Percentiles rank a stretch among this genome's conserved stretches.
These are phyloP conservation scores for Chironomus riparius DNA, from an alignment of 2,888 invertebrate species.

Conservation along the genomic window DNA sequence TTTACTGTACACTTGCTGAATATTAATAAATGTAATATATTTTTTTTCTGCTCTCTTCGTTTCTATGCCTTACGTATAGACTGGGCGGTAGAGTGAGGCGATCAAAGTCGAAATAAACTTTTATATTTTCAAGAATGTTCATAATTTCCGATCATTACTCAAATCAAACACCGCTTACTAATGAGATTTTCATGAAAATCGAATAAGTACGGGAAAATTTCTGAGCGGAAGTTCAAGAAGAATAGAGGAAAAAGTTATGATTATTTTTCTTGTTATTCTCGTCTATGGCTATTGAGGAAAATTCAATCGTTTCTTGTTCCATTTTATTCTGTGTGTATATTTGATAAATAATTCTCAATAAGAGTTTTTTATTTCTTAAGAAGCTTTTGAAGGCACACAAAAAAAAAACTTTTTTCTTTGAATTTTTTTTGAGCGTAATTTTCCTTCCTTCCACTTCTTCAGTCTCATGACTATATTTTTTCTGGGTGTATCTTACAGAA, in stretches of 20 bases:
- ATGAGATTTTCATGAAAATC: conserved; percentile 10
- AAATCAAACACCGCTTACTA: conserved; percentile 22
- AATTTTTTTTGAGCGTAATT: neutral
- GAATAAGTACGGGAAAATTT: neutral
- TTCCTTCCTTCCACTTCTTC: neutral
- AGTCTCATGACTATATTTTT: too few species aligned
- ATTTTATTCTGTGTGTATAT: neutral
- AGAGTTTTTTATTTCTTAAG: neutral
- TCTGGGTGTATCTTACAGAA: too few species aligned
- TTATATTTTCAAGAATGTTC: neutral
- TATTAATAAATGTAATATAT: neutral
- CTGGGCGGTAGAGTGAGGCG: neutral
- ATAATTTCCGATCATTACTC: conserved; percentile 24
- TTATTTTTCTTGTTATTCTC: neutral
- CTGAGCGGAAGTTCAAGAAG: neutral
- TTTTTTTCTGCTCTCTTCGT: neutral
- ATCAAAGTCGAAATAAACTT: neutral
- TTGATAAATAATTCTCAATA: neutral
- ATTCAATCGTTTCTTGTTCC: neutral
- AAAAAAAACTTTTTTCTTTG: neutral
- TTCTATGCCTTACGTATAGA: neutral
- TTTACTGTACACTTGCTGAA: neutral
- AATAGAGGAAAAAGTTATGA: too few species aligned
- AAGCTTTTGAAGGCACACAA: neutral
- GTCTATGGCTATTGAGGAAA: neutral